A percentile compares a stretch with the other conserved stretches of the same genome.
Conservation (phyloP, 2,888 invertebrate species). For the Hetaerina titia region DNA sequence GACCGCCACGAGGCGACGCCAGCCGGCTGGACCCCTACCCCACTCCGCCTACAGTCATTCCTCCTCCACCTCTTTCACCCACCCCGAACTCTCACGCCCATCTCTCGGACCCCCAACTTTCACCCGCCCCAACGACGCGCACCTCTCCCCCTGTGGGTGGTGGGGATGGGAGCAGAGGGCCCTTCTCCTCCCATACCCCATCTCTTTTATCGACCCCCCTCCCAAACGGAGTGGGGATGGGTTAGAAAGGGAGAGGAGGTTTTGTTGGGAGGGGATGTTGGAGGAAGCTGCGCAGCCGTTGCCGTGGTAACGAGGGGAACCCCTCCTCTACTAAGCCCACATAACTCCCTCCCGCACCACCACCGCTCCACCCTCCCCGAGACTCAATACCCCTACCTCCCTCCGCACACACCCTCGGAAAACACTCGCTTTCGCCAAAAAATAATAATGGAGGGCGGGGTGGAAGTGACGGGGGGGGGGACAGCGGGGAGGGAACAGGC, state of each 20-base stretch:
- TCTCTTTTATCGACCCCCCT: not conserved
- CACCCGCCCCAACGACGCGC: not conserved
- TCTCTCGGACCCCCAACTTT: too few relatives aligned
- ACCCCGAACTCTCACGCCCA: not conserved
- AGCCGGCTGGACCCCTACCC: not conserved
- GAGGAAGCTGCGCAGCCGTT: slow-evolving; percentile 60
- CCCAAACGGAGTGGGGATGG: not conserved
- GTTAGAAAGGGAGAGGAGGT: not conserved
- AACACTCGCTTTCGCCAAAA: slow-evolving; percentile 48
- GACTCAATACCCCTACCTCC: not conserved
- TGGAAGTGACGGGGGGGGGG: not conserved
- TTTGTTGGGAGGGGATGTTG: not conserved
- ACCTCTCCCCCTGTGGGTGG: not conserved
- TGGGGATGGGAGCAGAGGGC: too few relatives aligned
- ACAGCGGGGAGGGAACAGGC: not conserved
- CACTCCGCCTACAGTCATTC: not conserved
- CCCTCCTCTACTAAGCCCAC: not conserved
- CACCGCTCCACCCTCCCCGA: not conserved
- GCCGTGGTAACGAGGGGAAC: slow-evolving; percentile 25
- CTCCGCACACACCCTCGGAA: not conserved
- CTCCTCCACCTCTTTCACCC: not conserved
- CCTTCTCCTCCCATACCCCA: not conserved
- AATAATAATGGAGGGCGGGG: not conserved
- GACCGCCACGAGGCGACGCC: not conserved
- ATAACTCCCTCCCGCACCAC: not conserved